phyloP scores from a whole-genome alignment of 1,140 invertebrate species.

The Hyphantria cunea region DNA sequence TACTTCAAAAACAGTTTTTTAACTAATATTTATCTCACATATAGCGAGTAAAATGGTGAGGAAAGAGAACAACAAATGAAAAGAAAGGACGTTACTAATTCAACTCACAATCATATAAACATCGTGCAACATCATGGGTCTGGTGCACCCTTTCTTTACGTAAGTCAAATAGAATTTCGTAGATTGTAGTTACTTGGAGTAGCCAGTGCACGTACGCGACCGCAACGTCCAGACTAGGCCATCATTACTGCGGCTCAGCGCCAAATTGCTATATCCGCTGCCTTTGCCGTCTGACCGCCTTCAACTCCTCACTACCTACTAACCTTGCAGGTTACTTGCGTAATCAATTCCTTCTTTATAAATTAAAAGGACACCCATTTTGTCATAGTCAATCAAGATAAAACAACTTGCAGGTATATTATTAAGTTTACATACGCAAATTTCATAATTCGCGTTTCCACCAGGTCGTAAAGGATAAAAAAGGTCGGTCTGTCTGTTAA shows the following conservation, averaged over 20 bases:
- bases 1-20: too few relatives aligned
- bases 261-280: slow-evolving; percentile 73
- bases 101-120: too few relatives aligned
- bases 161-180: slow-evolving; percentile 16
- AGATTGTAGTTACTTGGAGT: slow-evolving; percentile 25
- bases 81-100: too few relatives aligned
- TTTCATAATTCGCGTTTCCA: too few relatives aligned
- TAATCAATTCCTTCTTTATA: slow-evolving; percentile 36
- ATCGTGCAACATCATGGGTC: too few relatives aligned
- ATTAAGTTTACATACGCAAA: too few relatives aligned
- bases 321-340: slow-evolving; percentile 26
- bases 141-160: slow-evolving; percentile 13
- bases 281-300: slow-evolving; percentile 42
- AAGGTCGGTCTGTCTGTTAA: too few relatives aligned
- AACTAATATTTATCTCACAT: too few relatives aligned
- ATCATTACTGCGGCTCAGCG: slow-evolving; percentile 65
- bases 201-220: slow-evolving; percentile 57
- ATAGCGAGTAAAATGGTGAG: too few relatives aligned
- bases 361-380: slow-evolving; percentile 10
- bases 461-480: too few relatives aligned
- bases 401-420: neutral
- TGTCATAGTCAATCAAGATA: neutral
- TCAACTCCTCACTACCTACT: neutral
- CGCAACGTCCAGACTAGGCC: slow-evolving; percentile 46
- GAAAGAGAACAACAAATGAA: too few relatives aligned